Evolutionary conservation across 2,113 vertebrate genomes (phyloP).

Genomic region (Tympanuchus pallidicinctus): DNA sequence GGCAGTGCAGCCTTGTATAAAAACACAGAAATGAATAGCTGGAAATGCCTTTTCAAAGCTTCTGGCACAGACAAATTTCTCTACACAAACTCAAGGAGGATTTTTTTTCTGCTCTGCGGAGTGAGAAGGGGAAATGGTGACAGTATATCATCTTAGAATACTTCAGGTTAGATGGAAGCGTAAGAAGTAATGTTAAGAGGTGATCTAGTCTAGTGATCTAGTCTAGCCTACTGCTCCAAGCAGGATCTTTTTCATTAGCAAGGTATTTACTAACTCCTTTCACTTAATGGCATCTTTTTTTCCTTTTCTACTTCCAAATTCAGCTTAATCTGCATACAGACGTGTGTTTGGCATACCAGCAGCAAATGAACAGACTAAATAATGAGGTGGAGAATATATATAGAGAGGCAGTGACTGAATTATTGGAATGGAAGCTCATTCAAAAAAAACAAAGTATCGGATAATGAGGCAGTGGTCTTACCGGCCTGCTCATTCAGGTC

Average conservation of each 20-base stretch:
- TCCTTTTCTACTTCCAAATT: neutral
- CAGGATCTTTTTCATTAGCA: neutral
- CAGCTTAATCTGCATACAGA: neutral
- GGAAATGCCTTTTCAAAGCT: neutral
- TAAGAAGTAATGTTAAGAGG: neutral
- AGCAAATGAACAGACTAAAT: neutral
- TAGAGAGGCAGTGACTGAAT: neutral
- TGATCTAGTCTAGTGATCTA: neutral
- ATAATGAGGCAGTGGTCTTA: neutral
- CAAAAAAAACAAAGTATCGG: neutral
- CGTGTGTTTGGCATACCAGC: neutral
- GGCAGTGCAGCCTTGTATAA: neutral
- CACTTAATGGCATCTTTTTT: neutral
- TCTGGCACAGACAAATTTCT: neutral
- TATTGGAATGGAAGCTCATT: neutral
- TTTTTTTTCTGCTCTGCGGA: neutral
- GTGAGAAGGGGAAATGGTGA: neutral
- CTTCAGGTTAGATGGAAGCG: neutral
- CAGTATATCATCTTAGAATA: neutral
- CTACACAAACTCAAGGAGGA: neutral
- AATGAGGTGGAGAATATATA: neutral
- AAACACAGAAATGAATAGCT: neutral
- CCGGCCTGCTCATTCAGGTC: neutral
- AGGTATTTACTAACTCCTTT: neutral
- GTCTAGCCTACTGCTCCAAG: neutral